These are phyloP conservation scores for Lucinisca nassula DNA, from an alignment of 2,888 invertebrate species.

Conservation along the genomic window DNA sequence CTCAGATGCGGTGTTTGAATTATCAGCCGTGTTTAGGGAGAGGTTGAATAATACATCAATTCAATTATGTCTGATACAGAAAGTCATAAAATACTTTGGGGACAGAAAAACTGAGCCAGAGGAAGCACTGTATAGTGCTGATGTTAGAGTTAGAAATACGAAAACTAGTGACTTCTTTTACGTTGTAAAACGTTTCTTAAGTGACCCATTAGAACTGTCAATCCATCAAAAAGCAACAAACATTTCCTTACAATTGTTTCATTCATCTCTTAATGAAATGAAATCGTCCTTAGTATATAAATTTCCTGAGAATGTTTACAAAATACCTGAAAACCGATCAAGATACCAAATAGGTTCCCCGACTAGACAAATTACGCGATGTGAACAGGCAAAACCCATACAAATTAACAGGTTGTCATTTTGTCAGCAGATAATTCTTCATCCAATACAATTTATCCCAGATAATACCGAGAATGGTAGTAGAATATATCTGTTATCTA, in stretches of 20 bases:
- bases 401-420: background rate
- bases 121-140: background rate
- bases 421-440: background rate
- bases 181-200: background rate
- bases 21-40: background rate
- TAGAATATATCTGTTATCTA: background rate
- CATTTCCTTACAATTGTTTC: background rate
- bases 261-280: background rate
- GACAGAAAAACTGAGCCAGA: background rate
- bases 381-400: background rate
- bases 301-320: background rate
- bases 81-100: background rate
- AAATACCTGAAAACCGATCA: background rate
- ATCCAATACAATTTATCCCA: background rate
- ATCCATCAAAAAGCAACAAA: background rate
- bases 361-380: background rate
- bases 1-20: background rate
- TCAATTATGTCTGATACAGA: background rate
- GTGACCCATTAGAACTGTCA: background rate
- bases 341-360: background rate
- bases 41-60: background rate
- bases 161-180: background rate
- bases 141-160: background rate
- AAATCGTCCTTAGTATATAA: background rate
- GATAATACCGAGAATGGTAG: background rate